These are phyloP conservation scores for Myanophis thanlyinensis DNA, from an alignment of 2,113 vertebrate species.

Conservation along the genomic window DNA sequence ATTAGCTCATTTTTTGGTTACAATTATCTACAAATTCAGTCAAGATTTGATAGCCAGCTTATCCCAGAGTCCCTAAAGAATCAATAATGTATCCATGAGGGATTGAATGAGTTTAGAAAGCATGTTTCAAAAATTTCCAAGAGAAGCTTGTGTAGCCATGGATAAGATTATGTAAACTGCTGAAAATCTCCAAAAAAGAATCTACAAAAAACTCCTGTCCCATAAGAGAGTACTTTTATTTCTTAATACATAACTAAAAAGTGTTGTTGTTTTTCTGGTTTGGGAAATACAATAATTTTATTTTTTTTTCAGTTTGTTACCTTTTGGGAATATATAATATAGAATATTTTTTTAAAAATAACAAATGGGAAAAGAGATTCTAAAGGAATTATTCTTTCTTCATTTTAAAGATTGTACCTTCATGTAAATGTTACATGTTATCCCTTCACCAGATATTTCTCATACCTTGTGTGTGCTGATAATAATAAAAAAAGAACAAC, in stretches of 20 bases:
- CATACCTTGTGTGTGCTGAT: neutral
- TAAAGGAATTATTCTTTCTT: neutral
- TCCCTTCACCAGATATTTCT: neutral
- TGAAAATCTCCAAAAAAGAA: slow-evolving; percentile 36
- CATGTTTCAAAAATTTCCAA: slow-evolving; percentile 66
- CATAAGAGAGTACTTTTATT: slow-evolving; percentile 30
- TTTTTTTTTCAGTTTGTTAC: neutral
- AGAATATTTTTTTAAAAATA: neutral
- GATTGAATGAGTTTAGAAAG: slow-evolving; percentile 70
- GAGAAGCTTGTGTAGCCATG: slow-evolving; percentile 63
- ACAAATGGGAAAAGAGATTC: neutral
- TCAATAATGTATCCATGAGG: slow-evolving; percentile 59
- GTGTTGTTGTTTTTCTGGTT: slow-evolving; percentile 27
- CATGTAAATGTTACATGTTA: neutral
- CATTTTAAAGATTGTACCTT: neutral
- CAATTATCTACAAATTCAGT: slow-evolving; percentile 65
- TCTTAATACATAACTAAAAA: slow-evolving; percentile 34
- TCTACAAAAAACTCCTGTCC: slow-evolving; percentile 33
- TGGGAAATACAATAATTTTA: slow-evolving; percentile 15
- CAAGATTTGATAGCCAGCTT: slow-evolving; percentile 69
- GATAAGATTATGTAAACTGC: slow-evolving; percentile 71
- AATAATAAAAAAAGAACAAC: neutral
- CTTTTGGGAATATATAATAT: neutral
- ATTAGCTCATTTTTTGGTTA: slow-evolving; percentile 66
- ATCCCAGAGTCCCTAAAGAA: slow-evolving; percentile 53